Evolutionary conservation across 2,797 vertebrate genomes (phyloP), one percentile per base, ranked within the genome.

Genomic region (Sphenodon punctatus): DNA sequence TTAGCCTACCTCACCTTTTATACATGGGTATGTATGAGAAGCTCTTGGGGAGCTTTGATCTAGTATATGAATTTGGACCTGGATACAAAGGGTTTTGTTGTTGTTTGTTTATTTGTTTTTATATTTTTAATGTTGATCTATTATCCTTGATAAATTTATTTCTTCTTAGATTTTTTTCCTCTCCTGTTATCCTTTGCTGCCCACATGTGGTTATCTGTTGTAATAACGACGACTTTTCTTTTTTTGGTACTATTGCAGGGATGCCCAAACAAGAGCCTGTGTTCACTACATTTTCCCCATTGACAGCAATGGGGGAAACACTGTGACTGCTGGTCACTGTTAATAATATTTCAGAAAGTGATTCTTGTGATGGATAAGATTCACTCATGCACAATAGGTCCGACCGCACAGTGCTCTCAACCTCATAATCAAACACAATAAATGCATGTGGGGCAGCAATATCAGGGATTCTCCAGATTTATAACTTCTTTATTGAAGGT

Each of bases 131-230:
- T 36, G 14, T 43, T 5, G 5, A 8, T 9, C 20, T 0, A 10
- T 5, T 12, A 39, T 8, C 6, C 63, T 78, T 17, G 61, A 10
- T 13, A 2, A 41, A 22, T 75, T 19, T 25, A 48, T 78, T 11
- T 38, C 32, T 1, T 27, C 22, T 41, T 3, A 63, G 25, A 39
- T 67, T 36, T n/a, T 49, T 60, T 30, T 12, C 55, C 17, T 59
- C 10, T 80, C 43, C 5, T 69, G 82, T 82, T 89, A 81, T 86
- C 75, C 80, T 92, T 72, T 91, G 84, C 86, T 88, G 91, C 88
- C 84, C 73, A n/a, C 87, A 71, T 80, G 84, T 90, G 92, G 86
- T 71, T 39, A 51, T 8, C 4, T 2, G 1, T 25, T 53, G 75
- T 72, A 90, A 76, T 7, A 27, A 7, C 10, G 10, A 36, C 55